phyloP scores from a whole-genome alignment of 1,140 invertebrate species.

The Lysiphlebus fabarum region DNA sequence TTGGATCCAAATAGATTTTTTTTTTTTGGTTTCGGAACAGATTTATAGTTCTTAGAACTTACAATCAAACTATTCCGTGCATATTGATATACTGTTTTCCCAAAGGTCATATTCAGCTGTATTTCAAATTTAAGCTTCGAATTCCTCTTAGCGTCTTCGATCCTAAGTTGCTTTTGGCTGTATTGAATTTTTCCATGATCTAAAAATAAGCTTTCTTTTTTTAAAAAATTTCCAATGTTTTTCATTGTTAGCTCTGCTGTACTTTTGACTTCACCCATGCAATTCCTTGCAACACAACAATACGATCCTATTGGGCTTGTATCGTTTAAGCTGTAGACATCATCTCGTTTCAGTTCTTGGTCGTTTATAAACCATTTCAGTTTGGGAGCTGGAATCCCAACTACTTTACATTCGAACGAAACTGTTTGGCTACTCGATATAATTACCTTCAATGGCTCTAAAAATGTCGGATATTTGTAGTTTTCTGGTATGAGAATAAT shows the following conservation, averaged over 20 bases:
- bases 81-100: no score
- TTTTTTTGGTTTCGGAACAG: no score
- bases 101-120: no score
- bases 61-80: no score
- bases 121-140: no score
- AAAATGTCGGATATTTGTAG: conserved; percentile 82
- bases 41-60: no score
- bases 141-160: no score
- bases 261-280: conserved; percentile 86
- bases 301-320: conserved; percentile 85
- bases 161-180: no score
- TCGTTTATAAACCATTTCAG: conserved; percentile 89
- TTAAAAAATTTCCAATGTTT: conserved; percentile 85
- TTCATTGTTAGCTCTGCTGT: conserved; percentile 83
- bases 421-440: conserved; percentile 87
- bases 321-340: conserved; percentile 87
- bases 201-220: no score
- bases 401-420: conserved; percentile 90
- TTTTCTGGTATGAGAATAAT: conserved; percentile 82
- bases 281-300: conserved; percentile 86
- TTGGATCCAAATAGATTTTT: no score
- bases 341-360: conserved; percentile 84
- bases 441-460: conserved; percentile 83
- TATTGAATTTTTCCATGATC: no score
- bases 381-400: conserved; percentile 82